Evolutionary conservation across 2,888 invertebrate species (phyloP).

Genomic region (Ornithoptera alexandrae): DNA sequence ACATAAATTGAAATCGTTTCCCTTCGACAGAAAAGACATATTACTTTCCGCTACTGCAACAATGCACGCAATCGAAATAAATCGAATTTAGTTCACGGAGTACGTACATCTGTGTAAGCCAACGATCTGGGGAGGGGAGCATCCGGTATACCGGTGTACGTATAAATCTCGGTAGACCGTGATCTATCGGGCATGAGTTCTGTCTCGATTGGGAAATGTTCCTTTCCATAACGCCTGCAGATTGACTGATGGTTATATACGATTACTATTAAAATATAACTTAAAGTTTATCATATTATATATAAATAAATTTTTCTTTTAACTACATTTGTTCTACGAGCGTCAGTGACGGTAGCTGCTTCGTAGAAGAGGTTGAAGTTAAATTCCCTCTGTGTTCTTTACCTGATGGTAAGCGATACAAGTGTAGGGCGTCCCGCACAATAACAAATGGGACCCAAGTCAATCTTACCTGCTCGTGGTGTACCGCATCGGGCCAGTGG

Average conservation of each 20-base stretch:
- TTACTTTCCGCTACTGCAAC: background rate
- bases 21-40: background rate
- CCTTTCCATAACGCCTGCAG: background rate
- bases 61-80: slow-evolving; percentile 4
- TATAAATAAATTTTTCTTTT: background rate
- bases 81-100: background rate
- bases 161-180: slow-evolving; percentile 24
- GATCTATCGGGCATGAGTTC: slow-evolving; percentile 11
- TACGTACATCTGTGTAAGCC: slow-evolving; percentile 12
- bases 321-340: too few relatives aligned
- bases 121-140: slow-evolving; percentile 3
- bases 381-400: too few relatives aligned
- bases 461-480: too few relatives aligned
- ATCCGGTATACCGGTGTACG: slow-evolving; percentile 7
- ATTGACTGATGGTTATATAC: background rate
- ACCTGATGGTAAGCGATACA: too few relatives aligned
- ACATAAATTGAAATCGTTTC: too few relatives aligned
- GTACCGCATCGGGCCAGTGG: too few relatives aligned
- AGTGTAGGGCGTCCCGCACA: too few relatives aligned
- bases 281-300: background rate
- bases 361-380: too few relatives aligned
- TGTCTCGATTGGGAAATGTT: slow-evolving; percentile 9
- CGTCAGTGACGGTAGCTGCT: too few relatives aligned
- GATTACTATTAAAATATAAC: background rate
- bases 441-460: too few relatives aligned